A percentile compares a stretch with the other conserved stretches of the same genome.
Evolutionary conservation across 2,888 invertebrate species (phyloP).

Genomic region (Hecatera dysodea): DNA sequence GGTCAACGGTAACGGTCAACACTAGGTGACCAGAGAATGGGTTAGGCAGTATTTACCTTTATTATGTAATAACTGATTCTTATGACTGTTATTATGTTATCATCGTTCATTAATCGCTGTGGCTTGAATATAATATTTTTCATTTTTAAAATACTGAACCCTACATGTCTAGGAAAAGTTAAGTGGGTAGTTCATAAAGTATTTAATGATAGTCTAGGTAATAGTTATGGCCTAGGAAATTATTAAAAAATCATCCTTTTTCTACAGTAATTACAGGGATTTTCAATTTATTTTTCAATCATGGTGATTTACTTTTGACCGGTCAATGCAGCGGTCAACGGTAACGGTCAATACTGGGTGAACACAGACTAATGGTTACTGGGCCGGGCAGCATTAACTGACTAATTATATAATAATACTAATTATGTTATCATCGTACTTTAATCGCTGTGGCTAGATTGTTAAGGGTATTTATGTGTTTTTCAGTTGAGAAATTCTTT

Average conservation of each 20-base stretch:
- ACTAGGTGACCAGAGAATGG: neutral
- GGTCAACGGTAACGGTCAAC: neutral
- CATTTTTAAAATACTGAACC: too few species aligned
- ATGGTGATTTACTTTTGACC: neutral
- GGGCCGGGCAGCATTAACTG: neutral
- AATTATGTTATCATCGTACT: neutral
- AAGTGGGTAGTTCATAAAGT: neutral
- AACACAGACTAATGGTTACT: neutral
- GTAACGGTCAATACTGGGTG: neutral
- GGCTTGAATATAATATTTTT: too few species aligned
- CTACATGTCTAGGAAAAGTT: neutral
- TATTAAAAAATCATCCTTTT: neutral
- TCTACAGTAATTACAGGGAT: neutral
- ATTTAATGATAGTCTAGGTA: neutral
- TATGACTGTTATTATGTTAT: too few species aligned
- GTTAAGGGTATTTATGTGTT: constrained; percentile 3
- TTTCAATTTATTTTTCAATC: neutral
- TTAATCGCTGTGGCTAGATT: constrained; percentile 5
- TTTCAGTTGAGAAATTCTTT: neutral
- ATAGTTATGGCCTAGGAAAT: neutral
- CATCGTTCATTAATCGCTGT: constrained; percentile 2
- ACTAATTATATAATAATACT: too few species aligned
- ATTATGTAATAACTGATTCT: too few species aligned
- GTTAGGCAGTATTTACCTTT: neutral
- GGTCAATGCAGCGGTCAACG: constrained; percentile 2